Evolutionary conservation across 2,888 invertebrate species (phyloP).

Genomic region (Cephus sareptanus): DNA sequence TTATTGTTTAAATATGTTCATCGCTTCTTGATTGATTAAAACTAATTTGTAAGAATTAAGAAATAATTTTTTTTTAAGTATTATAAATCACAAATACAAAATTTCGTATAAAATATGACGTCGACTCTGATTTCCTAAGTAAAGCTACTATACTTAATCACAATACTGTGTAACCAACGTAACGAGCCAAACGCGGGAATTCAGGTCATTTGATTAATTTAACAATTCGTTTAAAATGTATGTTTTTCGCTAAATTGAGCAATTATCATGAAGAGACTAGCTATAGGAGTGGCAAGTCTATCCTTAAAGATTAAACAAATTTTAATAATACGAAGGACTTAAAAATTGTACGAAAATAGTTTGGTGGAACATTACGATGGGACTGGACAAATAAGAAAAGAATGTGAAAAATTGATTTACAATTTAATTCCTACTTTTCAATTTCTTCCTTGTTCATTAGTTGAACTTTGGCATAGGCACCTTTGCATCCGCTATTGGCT

Average conservation of each 20-base stretch:
- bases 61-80: background rate
- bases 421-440: background rate
- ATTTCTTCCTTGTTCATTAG: conserved; percentile 23
- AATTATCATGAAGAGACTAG: background rate
- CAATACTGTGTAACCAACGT: background rate
- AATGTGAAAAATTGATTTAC: background rate
- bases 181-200: background rate
- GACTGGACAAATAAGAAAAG: background rate
- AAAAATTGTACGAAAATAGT: background rate
- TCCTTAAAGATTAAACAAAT: background rate
- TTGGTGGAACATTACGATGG: background rate
- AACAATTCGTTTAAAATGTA: background rate
- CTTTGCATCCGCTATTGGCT: conserved; percentile 55
- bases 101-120: background rate
- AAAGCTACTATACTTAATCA: background rate
- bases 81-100: background rate
- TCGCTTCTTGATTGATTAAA: background rate
- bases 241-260: background rate
- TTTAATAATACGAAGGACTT: background rate
- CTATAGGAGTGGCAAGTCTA: background rate
- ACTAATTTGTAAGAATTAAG: background rate
- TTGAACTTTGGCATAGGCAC: conserved; percentile 55
- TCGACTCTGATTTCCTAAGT: background rate
- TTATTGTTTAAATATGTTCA: background rate
- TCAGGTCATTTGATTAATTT: background rate